Conservation (phyloP, 2,888 invertebrate species). For the Schizaphis graminum region DNA sequence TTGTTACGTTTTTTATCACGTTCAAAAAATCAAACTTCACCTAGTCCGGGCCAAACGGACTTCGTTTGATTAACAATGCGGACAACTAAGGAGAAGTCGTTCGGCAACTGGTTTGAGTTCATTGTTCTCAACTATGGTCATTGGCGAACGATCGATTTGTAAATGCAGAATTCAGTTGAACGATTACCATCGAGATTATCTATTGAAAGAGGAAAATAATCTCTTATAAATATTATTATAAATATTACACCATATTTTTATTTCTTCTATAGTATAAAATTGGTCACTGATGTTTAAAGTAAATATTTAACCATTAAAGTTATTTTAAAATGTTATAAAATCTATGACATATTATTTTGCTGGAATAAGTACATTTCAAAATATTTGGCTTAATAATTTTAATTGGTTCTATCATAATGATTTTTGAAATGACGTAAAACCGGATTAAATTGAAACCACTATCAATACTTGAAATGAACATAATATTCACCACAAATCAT, state of each 20-base stretch:
- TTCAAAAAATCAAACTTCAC: slow-evolving; percentile 63
- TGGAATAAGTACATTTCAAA: neutral
- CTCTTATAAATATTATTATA: neutral
- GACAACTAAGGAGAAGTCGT: slow-evolving; percentile 50
- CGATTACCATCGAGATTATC: slow-evolving; percentile 15
- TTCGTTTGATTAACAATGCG: slow-evolving; percentile 57
- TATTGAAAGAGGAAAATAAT: neutral
- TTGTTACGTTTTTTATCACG: slow-evolving; percentile 58
- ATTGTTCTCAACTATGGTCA: slow-evolving; percentile 54
- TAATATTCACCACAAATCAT: neutral
- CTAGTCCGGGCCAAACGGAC: slow-evolving; percentile 44
- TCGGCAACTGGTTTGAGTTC: slow-evolving; percentile 60
- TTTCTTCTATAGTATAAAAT: neutral
- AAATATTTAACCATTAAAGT: neutral
- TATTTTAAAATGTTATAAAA: neutral
- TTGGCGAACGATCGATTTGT: slow-evolving; percentile 61
- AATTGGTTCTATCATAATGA: slow-evolving; percentile 10
- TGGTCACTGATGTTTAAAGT: neutral
- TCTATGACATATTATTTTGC: neutral
- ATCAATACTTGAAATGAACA: neutral
- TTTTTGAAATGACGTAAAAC: slow-evolving; percentile 42
- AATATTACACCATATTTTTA: neutral
- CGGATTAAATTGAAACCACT: slow-evolving; percentile 42
- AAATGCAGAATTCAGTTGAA: slow-evolving; percentile 44
- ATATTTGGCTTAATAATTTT: neutral